phyloP scores from a whole-genome alignment of 2,888 invertebrate genomes.

The Oxycera nigricornis region DNA sequence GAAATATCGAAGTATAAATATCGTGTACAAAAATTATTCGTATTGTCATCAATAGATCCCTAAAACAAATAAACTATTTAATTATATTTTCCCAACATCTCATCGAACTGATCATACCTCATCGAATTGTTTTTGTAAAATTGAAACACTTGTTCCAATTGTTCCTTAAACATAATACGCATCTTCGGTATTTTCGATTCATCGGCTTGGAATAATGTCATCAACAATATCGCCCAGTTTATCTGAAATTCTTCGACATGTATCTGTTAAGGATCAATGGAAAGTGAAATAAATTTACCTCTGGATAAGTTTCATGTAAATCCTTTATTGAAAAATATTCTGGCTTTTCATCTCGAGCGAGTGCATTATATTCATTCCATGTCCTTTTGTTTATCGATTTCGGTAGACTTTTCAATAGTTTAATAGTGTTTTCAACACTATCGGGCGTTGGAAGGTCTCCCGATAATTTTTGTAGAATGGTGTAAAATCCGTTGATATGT shows the following conservation, averaged over 20 bases:
- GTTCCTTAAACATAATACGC: conserved; percentile 37
- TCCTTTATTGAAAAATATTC: conserved; percentile 27
- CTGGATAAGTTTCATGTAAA: conserved; percentile 37
- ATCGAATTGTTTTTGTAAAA: conserved; percentile 23
- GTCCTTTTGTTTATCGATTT: not conserved
- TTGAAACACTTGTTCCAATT: conserved; percentile 36
- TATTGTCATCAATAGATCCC: conserved; percentile 26
- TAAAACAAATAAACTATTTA: conserved; percentile 20
- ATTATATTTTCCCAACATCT: too few relatives aligned
- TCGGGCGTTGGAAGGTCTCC: not conserved
- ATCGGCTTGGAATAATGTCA: conserved; percentile 29
- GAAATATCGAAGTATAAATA: conserved; percentile 30
- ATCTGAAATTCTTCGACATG: conserved; percentile 10
- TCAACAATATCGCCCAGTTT: conserved; percentile 38
- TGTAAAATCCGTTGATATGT: not conserved
- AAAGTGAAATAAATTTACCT: conserved; percentile 25
- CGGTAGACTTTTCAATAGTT: not conserved
- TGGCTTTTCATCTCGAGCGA: not conserved
- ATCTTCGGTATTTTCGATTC: conserved; percentile 13
- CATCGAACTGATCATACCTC: too few relatives aligned
- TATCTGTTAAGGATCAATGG: not conserved
- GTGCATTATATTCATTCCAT: conserved; percentile 10
- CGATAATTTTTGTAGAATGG: not conserved
- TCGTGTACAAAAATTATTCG: conserved; percentile 34
- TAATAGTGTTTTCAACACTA: not conserved